Percentiles rank a stretch among this genome's conserved stretches.
These are phyloP conservation scores for Cataglyphis cursor DNA, from an alignment of 2,888 invertebrate genomes.

Conservation along the genomic window DNA sequence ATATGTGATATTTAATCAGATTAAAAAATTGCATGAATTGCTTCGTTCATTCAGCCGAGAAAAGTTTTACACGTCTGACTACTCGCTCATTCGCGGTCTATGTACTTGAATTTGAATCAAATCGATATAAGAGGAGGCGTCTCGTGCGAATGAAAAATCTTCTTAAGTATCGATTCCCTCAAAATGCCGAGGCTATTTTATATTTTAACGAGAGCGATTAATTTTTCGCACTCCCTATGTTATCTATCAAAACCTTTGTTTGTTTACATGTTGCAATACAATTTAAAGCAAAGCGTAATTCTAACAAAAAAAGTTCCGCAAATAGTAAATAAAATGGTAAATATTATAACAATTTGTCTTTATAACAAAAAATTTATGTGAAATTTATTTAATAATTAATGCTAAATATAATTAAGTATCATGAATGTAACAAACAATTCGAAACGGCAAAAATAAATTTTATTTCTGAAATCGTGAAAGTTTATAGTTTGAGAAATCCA, in stretches of 20 bases:
- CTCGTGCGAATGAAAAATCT: slow-evolving; percentile 64
- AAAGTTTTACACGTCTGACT: slow-evolving; percentile 51
- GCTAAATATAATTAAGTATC: neutral
- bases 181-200: slow-evolving; percentile 8
- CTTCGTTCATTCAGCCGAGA: slow-evolving; percentile 45
- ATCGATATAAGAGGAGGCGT: slow-evolving; percentile 72
- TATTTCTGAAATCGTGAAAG: neutral
- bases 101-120: slow-evolving; percentile 68
- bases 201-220: slow-evolving; percentile 4
- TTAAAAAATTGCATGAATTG: slow-evolving; percentile 46
- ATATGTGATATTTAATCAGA: slow-evolving; percentile 1
- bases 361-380: neutral
- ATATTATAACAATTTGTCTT: neutral
- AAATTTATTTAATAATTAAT: neutral
- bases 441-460: too few species aligned
- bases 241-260: slow-evolving; percentile 12
- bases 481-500: neutral
- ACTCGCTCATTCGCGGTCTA: slow-evolving; percentile 62
- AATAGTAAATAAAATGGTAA: neutral
- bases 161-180: slow-evolving; percentile 40
- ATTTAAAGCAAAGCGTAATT: neutral
- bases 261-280: neutral
- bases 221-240: neutral
- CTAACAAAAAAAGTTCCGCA: neutral
- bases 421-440: neutral